Evolutionary conservation across 2,113 vertebrate species (phyloP).

Genomic region (Pipra filicauda): DNA sequence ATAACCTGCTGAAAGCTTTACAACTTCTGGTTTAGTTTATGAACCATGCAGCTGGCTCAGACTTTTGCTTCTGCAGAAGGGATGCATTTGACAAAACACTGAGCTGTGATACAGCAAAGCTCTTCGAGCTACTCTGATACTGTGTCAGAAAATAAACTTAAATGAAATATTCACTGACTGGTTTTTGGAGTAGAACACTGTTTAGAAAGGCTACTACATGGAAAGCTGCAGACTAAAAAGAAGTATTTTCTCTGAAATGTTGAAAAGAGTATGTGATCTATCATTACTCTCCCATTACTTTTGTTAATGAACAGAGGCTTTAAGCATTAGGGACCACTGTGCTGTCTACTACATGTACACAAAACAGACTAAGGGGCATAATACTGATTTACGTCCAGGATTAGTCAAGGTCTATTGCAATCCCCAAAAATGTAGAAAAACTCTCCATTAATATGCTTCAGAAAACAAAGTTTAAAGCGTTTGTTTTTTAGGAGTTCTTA

Average conservation of each 20-base stretch:
- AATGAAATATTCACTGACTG: not conserved
- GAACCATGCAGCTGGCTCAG: not conserved
- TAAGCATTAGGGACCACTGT: not conserved
- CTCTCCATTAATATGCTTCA: not conserved
- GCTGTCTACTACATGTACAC: not conserved
- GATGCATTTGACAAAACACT: not conserved
- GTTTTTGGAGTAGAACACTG: not conserved
- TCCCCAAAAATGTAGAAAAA: not conserved
- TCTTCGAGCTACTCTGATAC: not conserved
- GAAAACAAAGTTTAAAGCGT: not conserved
- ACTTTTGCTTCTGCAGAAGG: not conserved
- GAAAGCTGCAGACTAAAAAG: not conserved
- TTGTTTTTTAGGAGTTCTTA: not conserved
- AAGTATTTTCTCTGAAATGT: not conserved
- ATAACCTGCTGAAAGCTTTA: slow-evolving; percentile 23
- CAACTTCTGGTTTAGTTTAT: not conserved
- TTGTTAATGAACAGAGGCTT: not conserved
- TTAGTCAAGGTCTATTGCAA: not conserved
- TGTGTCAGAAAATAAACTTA: not conserved
- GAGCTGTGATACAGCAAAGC: not conserved
- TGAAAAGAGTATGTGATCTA: not conserved
- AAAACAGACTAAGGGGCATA: not conserved
- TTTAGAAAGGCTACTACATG: not conserved
- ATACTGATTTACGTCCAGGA: not conserved
- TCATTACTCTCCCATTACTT: not conserved